Base-by-base conservation (phyloP, 2,797 vertebrate genomes). In the Dromococcyx pavoninus region DNA sequence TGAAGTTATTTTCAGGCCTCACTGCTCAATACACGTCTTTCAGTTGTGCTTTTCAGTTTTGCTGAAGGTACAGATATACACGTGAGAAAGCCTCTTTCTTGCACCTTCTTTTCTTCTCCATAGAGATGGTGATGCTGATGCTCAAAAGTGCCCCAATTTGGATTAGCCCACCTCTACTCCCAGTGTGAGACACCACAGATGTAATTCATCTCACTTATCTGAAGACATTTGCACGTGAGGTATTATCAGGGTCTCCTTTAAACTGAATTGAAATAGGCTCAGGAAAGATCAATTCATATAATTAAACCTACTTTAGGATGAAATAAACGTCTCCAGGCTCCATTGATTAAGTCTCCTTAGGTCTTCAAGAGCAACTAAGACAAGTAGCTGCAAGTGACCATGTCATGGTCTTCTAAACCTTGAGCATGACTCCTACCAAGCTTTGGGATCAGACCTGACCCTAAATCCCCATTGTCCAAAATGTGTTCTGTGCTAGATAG, bases 401-500 rank as follows among this genome's bases (percentile, higher is more conserved):
- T 19, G 61, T 70, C 28, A 27, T 3, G 16, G 19, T 51, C 21
- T 62, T 22, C 66, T 66, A 21, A 33, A 39, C 39, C 70, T 66
- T 71, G 17, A 32, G 23, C 23, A 17, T 24, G 22, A n/a, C n/a
- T n/a, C n/a, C n/a, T n/a, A n/a, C 16, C 39, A 44, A 54, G 30
- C 24, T 84, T 37, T 39, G 25, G 33, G 25, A 41, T 64, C 46
- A 83, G 60, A 43, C 51, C n/a, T 39, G 27, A 13, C 11, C 24
- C 41, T 10, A 1, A 53, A 66, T n/a, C 33, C 24, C 17, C 7
- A 25, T 27, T 7, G 3, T 51, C 30, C 21, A 44, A 65, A 86
- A 53, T 0, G 0, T 1, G 27, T 28, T 46, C 48, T 71, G 11
- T 11, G 25, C 13, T 44, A 33, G 13, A 28, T 0, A 3, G 8